phyloP scores from a whole-genome alignment of 2,113 vertebrate genomes.

The Passerina amoena region DNA sequence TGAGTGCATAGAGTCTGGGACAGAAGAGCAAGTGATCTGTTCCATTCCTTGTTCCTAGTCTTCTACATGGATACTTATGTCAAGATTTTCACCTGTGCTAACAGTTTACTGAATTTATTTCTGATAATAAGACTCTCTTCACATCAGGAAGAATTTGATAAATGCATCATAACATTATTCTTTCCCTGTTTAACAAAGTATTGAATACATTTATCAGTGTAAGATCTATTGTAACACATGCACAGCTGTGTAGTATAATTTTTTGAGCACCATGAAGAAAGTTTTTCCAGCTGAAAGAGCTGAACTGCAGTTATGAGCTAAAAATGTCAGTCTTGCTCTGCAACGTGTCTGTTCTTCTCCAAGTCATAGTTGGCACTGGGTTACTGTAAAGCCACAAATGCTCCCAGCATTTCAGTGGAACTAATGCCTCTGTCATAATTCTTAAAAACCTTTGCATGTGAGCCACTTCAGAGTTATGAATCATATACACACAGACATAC shows the following conservation, averaged over 20 bases:
- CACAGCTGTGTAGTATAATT: fast-evolving
- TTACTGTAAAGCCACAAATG: neutral
- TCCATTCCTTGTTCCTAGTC: neutral
- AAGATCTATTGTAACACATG: neutral
- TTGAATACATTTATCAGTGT: neutral
- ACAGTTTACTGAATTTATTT: neutral
- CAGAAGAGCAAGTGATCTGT: neutral
- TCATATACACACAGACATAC: neutral
- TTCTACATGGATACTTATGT: neutral
- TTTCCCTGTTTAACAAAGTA: neutral
- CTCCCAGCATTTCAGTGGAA: neutral
- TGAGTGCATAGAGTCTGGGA: neutral
- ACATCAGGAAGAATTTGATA: neutral
- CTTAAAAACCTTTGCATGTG: neutral
- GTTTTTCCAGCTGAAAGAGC: neutral
- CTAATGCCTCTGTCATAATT: neutral
- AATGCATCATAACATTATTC: neutral
- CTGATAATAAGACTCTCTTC: neutral
- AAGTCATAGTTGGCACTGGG: neutral
- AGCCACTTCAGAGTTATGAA: neutral
- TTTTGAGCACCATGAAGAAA: neutral
- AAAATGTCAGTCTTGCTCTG: neutral
- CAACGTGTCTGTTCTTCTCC: neutral
- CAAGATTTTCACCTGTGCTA: neutral
- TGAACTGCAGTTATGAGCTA: neutral